phyloP scores from a whole-genome alignment of 2,888 invertebrate genomes.

The Sepioteuthis lessoniana region DNA sequence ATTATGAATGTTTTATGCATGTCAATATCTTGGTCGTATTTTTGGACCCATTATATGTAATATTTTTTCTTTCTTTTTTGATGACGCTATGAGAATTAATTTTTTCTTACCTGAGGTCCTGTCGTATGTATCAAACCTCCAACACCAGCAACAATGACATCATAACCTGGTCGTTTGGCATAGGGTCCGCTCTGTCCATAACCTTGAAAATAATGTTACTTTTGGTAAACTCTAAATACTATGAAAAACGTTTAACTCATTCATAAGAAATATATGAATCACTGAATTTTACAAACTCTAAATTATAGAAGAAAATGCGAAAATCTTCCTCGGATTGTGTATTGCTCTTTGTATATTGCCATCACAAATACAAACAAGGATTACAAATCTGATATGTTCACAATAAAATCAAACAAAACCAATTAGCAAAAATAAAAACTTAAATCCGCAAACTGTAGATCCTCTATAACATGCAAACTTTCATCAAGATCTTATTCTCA shows the following conservation, averaged over 20 bases:
- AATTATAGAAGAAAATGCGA: background rate
- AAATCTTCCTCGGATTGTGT: background rate
- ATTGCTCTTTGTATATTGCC: background rate
- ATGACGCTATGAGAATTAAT: background rate
- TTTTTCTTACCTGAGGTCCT: constrained; percentile 80
- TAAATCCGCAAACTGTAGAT: too few species aligned
- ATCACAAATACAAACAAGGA: too few species aligned
- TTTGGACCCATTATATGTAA: too few species aligned
- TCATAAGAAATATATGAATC: too few species aligned
- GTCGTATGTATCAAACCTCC: constrained; percentile 93
- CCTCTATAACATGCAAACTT: too few species aligned
- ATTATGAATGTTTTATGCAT: too few species aligned
- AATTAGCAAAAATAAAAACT: too few species aligned
- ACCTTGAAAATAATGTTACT: constrained; percentile 75
- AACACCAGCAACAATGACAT: constrained; percentile 93
- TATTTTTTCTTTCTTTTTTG: too few species aligned
- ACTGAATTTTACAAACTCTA: background rate
- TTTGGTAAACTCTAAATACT: background rate
- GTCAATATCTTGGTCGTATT: too few species aligned
- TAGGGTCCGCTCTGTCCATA: constrained; percentile 93
- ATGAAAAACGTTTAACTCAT: background rate
- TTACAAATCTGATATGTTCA: too few species aligned
- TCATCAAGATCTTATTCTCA: too few species aligned
- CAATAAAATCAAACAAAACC: too few species aligned
- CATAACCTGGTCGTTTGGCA: constrained; percentile 90